Conservation (phyloP, 2,113 vertebrate species). For the Condylura cristata region DNA sequence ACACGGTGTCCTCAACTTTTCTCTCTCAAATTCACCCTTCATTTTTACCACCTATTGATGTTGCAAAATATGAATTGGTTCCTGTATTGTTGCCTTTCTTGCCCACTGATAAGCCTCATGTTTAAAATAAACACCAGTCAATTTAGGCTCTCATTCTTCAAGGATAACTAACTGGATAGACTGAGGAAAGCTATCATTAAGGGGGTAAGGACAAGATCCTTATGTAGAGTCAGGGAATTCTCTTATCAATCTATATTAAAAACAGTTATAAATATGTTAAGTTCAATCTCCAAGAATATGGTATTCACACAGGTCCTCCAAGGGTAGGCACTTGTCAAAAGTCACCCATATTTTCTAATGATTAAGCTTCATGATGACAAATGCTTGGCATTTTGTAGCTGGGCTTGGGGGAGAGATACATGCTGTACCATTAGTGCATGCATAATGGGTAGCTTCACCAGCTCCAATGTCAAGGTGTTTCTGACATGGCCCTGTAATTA, state of each 20-base stretch:
- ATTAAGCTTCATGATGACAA: conserved; percentile 60
- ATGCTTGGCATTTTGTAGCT: conserved; percentile 51
- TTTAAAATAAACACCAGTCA: neutral
- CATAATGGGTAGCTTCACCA: neutral
- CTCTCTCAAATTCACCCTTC: neutral
- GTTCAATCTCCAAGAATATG: neutral
- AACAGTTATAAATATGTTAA: neutral
- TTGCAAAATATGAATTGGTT: conserved; percentile 1
- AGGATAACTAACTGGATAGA: neutral
- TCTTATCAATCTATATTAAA: neutral
- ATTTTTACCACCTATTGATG: neutral
- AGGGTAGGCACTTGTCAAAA: neutral
- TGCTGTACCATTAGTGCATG: neutral
- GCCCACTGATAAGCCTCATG: neutral
- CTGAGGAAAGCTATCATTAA: neutral
- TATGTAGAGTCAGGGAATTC: neutral
- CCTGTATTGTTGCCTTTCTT: neutral
- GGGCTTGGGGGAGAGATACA: neutral
- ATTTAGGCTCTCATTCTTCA: neutral
- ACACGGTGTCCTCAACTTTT: neutral
- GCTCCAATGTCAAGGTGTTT: neutral
- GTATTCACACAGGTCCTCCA: conserved; percentile 45
- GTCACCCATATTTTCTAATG: conserved; percentile 47
- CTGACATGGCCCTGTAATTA: conserved; percentile 70
- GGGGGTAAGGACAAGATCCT: neutral